phyloP scores from a whole-genome alignment of 2,888 invertebrate species.

The Eristalis intricaria region DNA sequence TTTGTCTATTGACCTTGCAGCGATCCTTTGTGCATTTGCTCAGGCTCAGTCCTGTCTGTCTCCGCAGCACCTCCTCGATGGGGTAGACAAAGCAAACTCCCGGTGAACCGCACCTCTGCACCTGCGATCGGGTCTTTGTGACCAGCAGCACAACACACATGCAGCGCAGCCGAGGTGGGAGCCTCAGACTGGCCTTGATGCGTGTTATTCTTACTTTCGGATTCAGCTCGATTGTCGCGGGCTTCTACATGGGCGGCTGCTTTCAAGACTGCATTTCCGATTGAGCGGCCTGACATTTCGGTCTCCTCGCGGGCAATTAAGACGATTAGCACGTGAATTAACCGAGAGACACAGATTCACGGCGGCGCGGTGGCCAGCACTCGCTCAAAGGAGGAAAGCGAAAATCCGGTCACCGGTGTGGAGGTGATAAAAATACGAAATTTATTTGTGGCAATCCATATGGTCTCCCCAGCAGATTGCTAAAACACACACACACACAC shows the following conservation, averaged over 20 bases:
- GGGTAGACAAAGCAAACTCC: neutral
- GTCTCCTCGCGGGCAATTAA: conserved; percentile 13
- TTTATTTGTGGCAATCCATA: conserved; percentile 42
- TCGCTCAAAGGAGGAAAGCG: conserved; percentile 26
- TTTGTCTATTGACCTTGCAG: conserved; percentile 38
- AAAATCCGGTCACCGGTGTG: conserved; percentile 31
- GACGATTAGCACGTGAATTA: conserved; percentile 27
- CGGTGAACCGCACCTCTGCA: neutral
- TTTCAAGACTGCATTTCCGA: neutral
- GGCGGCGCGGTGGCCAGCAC: neutral
- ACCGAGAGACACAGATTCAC: conserved; percentile 33
- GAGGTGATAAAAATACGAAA: conserved; percentile 44
- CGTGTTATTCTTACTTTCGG: conserved; percentile 26
- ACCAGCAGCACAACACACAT: neutral
- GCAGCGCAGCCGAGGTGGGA: neutral
- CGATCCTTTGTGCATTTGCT: neutral
- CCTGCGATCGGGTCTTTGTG: neutral
- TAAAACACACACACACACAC: no score
- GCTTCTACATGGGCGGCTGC: neutral
- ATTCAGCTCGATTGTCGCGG: neutral
- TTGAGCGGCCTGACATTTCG: neutral
- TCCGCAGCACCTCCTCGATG: neutral
- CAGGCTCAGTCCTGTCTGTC: neutral
- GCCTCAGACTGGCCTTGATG: conserved; percentile 1
- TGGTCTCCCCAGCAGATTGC: conserved; percentile 9